Evolutionary conservation across 2,797 vertebrate genomes (phyloP).

Genomic region (Gymnoscopelus braueri): DNA sequence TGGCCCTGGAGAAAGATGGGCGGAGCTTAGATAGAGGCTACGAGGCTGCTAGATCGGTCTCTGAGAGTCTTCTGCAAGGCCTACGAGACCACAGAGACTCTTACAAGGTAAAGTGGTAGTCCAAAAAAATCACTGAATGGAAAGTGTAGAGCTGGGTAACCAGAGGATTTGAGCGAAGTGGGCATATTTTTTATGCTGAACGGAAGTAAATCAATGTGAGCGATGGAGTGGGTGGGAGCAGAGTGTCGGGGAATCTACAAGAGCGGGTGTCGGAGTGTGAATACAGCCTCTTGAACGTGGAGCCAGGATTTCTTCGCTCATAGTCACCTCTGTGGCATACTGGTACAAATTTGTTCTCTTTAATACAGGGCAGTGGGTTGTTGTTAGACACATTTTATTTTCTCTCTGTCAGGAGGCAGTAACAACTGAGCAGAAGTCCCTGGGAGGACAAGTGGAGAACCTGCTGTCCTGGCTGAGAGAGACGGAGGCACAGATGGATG

Average conservation of each 20-base stretch:
- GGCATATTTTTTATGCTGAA: too few relatives aligned
- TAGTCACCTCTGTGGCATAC: too few relatives aligned
- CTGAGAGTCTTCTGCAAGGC: constrained; percentile 78
- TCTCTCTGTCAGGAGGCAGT: constrained; percentile 72
- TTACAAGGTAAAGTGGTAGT: constrained; percentile 78
- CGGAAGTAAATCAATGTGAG: too few relatives aligned
- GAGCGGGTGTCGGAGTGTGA: too few relatives aligned
- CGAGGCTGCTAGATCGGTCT: constrained; percentile 79
- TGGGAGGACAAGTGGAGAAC: constrained; percentile 71
- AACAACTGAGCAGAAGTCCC: constrained; percentile 76
- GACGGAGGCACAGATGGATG: constrained; percentile 66
- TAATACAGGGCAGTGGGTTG: too few relatives aligned
- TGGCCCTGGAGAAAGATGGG: constrained; percentile 91
- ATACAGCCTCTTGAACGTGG: too few relatives aligned
- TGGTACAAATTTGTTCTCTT: too few relatives aligned
- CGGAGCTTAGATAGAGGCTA: constrained; percentile 89
- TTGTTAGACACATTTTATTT: background rate
- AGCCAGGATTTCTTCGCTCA: too few relatives aligned
- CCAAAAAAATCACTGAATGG: background rate
- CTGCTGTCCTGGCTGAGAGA: constrained; percentile 76
- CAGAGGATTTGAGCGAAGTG: too few relatives aligned
- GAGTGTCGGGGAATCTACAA: too few relatives aligned
- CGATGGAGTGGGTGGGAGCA: too few relatives aligned
- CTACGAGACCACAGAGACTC: constrained; percentile 79
- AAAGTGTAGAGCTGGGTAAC: background rate